phyloP scores from a whole-genome alignment of 2,888 invertebrate genomes.

The Drosophila ezoana region DNA sequence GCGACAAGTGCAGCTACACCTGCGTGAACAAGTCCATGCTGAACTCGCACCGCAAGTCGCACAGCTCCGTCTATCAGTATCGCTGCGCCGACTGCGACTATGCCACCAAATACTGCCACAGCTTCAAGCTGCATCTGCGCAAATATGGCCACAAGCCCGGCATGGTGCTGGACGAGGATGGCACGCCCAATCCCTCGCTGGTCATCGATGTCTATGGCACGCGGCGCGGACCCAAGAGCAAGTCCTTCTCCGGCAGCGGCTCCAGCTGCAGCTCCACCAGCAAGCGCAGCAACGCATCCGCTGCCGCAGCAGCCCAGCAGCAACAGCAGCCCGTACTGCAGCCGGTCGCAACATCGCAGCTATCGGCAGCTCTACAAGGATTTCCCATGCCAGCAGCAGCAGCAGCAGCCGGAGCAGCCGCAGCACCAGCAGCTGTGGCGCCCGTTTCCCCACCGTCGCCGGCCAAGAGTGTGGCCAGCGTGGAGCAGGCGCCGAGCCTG shows the following conservation, averaged over 20 bases:
- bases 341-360: constrained; percentile 63
- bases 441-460: constrained; percentile 69
- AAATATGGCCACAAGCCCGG: constrained; percentile 96
- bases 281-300: constrained; percentile 33
- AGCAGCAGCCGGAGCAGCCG: constrained; percentile 7
- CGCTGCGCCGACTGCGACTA: constrained; percentile 97
- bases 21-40: constrained; percentile 99
- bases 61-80: constrained; percentile 96
- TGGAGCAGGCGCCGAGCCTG: constrained; percentile 56
- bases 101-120: constrained; percentile 99
- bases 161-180: constrained; percentile 95
- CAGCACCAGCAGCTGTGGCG: constrained; percentile 22
- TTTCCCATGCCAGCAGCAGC: constrained; percentile 56
- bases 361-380: constrained; percentile 82
- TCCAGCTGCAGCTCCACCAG: constrained; percentile 37
- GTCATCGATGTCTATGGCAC: constrained; percentile 97
- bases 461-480: constrained; percentile 68
- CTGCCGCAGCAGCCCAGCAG: constrained; percentile 35
- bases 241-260: constrained; percentile 63
- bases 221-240: constrained; percentile 92
- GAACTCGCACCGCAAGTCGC: constrained; percentile 98
- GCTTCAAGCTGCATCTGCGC: constrained; percentile 96
- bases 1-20: constrained; percentile 93
- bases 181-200: constrained; percentile 93
- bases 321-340: constrained; percentile 32